Evolutionary conservation across 2,888 invertebrate genomes (phyloP).

Genomic region (Charanyca ferruginea): DNA sequence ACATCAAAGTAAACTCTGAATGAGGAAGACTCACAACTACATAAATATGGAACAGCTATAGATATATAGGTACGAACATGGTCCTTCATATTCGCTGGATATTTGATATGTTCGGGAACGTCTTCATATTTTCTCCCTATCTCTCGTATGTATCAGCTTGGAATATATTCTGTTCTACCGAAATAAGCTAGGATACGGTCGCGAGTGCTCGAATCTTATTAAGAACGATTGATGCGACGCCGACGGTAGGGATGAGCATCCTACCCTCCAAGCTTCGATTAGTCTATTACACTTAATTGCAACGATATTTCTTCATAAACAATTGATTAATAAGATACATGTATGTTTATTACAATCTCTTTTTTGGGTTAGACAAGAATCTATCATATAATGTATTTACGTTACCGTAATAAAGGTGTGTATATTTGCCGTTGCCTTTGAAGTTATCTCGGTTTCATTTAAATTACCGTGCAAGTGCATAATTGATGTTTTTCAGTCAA

Average conservation of each 20-base stretch:
- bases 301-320: constrained; percentile 66
- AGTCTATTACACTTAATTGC: constrained; percentile 63
- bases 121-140: constrained; percentile 54
- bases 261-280: constrained; percentile 62
- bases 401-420: no score
- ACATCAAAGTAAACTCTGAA: constrained; percentile 40
- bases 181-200: constrained; percentile 57
- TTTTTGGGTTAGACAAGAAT: neutral
- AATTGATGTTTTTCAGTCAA: no score
- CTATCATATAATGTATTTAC: neutral
- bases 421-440: no score
- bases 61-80: constrained; percentile 10
- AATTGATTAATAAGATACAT: constrained; percentile 62
- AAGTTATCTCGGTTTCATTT: no score
- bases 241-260: constrained; percentile 44
- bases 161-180: constrained; percentile 61
- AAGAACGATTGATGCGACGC: constrained; percentile 68
- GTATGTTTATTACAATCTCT: constrained; percentile 6
- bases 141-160: constrained; percentile 53
- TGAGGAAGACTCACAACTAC: constrained; percentile 14
- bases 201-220: constrained; percentile 69
- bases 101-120: constrained; percentile 52
- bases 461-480: no score
- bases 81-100: constrained; percentile 54
- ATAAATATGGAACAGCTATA: constrained; percentile 4